Evolutionary conservation across 2,888 invertebrate genomes (phyloP), one percentile per base, ranked within the genome.

Genomic region (Drosophila vallismaia): DNA sequence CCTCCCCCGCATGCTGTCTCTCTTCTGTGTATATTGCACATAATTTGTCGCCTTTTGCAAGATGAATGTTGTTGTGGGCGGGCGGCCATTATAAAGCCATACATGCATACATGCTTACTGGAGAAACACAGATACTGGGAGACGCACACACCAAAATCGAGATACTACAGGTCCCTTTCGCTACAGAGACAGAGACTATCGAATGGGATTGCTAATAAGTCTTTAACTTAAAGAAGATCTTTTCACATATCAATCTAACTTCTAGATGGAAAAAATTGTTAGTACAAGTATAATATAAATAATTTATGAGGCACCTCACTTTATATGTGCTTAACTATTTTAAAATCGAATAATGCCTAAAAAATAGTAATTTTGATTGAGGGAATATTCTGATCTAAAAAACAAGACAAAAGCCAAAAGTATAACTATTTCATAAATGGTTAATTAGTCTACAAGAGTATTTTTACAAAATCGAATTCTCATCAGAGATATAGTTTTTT

Each of bases 1-100:
- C 26, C 28, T 28, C 5, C 26, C 62, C 54, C 72, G 64, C 71
- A 80, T 73, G 80, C 77, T 75, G 81, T 76, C 73, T 72, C 71
- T 86, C 80, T 60, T 50, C 50, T 73, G 58, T 83, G 81, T 86
- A 78, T 81, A 71, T 81, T 86, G 76, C 86, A 87, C 88, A 82
- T 87, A 82, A 82, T 82, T 82, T 82, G 82, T 82, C 82, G 88
- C 82, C 87, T 81, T 86, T 82, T 79, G 82, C 88, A 87, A 82
- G 82, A 82, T 87, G 82, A 82, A 82, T 82, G 82, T 79, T 76
- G 79, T 78, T 76, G 70, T 63, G 63, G 63, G 72, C 48, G 69
- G 71, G 46, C 54, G 44, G 54, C 54, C 72, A 70, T 71, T 63
- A 62, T 71, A 71, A 48, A 55, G 70, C 70, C 74, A 71, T 58